phyloP scores from a whole-genome alignment of 2,113 vertebrate species.

The Solea solea region DNA sequence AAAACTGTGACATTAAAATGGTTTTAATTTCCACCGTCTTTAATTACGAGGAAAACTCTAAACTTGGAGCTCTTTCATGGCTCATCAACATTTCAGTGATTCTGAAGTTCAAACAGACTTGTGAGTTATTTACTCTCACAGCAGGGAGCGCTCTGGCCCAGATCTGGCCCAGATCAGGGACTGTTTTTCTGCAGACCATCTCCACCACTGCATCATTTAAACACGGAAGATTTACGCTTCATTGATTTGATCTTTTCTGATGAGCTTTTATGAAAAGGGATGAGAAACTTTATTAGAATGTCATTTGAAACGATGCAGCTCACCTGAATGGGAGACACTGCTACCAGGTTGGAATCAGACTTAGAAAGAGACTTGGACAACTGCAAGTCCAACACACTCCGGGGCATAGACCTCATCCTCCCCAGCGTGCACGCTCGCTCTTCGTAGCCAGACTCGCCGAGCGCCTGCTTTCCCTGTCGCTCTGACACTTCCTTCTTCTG shows the following conservation, averaged over 20 bases:
- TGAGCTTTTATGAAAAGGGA: neutral
- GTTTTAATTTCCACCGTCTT: slow-evolving; percentile 3
- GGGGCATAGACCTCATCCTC: slow-evolving; percentile 92
- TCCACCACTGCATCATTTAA: slow-evolving; percentile 18
- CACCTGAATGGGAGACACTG: slow-evolving; percentile 73
- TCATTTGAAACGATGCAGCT: neutral
- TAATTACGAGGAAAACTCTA: neutral
- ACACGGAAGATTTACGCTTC: too few species aligned
- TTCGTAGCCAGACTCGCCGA: slow-evolving; percentile 81
- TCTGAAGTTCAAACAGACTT: slow-evolving; percentile 58
- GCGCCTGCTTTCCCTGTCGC: slow-evolving; percentile 70
- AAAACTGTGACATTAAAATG: neutral
- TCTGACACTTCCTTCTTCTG: slow-evolving; percentile 80
- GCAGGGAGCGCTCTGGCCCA: slow-evolving; percentile 51
- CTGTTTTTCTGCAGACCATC: slow-evolving; percentile 37
- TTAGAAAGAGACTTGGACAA: slow-evolving; percentile 93
- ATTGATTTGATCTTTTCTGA: slow-evolving; percentile 8
- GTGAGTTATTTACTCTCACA: slow-evolving; percentile 60
- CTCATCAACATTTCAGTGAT: slow-evolving; percentile 38
- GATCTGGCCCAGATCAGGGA: slow-evolving; percentile 58
- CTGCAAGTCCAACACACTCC: slow-evolving; percentile 90
- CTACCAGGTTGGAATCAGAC: slow-evolving; percentile 93
- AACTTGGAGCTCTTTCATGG: neutral
- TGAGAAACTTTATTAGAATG: neutral
- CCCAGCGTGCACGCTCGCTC: slow-evolving; percentile 94